These are phyloP conservation scores for Microctenopoma stevenorrisi DNA, from an alignment of 2,797 vertebrate species.

Conservation along the genomic window DNA sequence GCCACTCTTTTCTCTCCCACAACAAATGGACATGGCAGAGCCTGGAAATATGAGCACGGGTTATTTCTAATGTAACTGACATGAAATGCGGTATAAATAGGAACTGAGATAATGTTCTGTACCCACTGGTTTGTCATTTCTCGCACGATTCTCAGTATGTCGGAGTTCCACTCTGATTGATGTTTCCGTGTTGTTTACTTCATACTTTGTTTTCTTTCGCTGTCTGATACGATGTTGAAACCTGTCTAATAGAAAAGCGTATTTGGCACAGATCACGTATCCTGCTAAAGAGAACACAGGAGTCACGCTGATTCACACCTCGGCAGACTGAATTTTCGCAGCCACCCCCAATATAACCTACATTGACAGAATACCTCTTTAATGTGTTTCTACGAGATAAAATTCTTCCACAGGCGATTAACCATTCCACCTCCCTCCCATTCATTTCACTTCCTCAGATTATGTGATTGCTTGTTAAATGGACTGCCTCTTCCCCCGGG, in stretches of 20 bases:
- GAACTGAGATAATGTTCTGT: background rate
- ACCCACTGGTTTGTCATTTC: conserved; percentile 1
- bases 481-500: conserved; percentile 47
- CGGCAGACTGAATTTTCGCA: conserved; percentile 67
- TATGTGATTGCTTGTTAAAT: conserved; percentile 71
- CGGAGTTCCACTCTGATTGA: conserved; percentile 7
- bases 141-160: background rate
- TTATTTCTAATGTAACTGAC: conserved; percentile 46
- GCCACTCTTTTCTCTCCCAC: conserved; percentile 62
- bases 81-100: conserved; percentile 36
- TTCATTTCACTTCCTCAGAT: conserved; percentile 75
- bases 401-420: conserved; percentile 71
- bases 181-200: conserved; percentile 1
- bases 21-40: conserved; percentile 60
- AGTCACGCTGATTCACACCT: conserved; percentile 67
- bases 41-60: conserved; percentile 55
- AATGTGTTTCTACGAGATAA: conserved; percentile 74
- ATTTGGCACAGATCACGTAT: conserved; percentile 54
- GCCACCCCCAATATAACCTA: conserved; percentile 57
- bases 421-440: conserved; percentile 59
- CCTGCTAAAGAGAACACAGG: conserved; percentile 57
- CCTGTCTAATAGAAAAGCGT: conserved; percentile 32
- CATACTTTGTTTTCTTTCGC: conserved; percentile 1
- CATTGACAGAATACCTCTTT: conserved; percentile 71
- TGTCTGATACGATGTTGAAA: conserved; percentile 29